phyloP scores from a whole-genome alignment of 2,797 vertebrate species.

The Aphelocoma californica region DNA sequence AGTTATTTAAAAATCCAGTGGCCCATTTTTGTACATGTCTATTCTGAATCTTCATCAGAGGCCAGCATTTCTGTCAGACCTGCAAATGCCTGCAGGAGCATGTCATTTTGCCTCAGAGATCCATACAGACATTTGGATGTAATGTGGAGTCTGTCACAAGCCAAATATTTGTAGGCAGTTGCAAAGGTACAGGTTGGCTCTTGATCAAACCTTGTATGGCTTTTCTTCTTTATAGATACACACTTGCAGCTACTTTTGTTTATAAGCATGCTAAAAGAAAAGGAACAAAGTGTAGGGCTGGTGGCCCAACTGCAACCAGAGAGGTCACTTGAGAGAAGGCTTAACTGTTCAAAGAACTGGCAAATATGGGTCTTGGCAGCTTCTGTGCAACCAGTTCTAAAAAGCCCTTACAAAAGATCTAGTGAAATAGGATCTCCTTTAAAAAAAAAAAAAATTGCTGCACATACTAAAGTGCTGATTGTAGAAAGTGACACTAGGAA shows the following conservation, averaged over 20 bases:
- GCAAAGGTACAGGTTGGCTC: not conserved
- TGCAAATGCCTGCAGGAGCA: not conserved
- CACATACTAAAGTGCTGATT: not conserved
- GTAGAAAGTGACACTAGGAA: not conserved
- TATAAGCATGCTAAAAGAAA: not conserved
- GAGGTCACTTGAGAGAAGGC: conserved; percentile 10
- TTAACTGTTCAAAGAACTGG: conserved; percentile 27
- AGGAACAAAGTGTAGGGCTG: not conserved
- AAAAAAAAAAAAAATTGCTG: not conserved
- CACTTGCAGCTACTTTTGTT: not conserved
- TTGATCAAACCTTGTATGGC: not conserved
- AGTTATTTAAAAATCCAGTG: not conserved
- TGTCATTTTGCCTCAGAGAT: not conserved
- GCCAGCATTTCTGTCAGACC: not conserved
- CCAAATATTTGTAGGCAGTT: not conserved
- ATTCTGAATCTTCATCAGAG: not conserved
- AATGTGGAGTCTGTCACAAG: not conserved
- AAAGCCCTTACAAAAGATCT: not conserved
- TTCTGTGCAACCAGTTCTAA: not conserved
- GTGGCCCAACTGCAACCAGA: not conserved
- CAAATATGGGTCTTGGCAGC: conserved; percentile 9
- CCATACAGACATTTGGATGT: not conserved
- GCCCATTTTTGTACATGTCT: not conserved
- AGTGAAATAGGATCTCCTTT: not conserved
- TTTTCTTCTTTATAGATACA: not conserved